Conservation (phyloP, 2,113 vertebrate genomes). For the Macheiramphus alcinus region DNA sequence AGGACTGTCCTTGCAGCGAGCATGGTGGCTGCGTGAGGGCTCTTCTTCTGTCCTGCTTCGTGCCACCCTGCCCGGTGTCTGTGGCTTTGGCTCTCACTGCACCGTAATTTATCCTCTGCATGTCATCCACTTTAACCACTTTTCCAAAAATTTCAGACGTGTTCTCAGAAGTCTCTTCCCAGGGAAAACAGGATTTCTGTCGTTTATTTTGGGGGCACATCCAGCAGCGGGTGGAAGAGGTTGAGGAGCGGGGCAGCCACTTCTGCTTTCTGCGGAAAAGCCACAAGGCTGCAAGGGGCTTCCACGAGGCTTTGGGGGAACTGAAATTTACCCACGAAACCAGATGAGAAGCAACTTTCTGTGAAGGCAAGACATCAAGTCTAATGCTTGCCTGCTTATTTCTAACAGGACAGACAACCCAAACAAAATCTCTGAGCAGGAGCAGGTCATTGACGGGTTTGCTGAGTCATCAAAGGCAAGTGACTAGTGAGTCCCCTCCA, state of each 20-base stretch:
- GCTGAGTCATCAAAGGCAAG: not conserved
- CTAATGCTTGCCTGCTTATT: not conserved
- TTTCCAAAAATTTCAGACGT: accelerated
- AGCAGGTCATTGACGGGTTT: not conserved
- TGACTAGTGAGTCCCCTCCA: not conserved
- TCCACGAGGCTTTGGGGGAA: not conserved
- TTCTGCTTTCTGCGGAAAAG: not conserved
- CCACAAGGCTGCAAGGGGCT: accelerated
- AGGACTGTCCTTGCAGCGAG: not conserved
- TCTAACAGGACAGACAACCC: not conserved
- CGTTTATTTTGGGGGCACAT: accelerated
- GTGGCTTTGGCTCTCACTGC: accelerated
- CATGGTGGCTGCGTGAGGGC: not conserved
- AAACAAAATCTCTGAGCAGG: not conserved
- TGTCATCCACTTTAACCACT: not conserved
- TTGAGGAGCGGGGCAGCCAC: accelerated
- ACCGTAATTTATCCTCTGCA: not conserved
- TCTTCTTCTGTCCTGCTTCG: not conserved
- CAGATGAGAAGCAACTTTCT: not conserved
- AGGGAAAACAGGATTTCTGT: not conserved
- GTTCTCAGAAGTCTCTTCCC: not conserved
- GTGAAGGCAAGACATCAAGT: too few relatives aligned
- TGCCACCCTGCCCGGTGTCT: accelerated
- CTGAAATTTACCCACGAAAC: not conserved
- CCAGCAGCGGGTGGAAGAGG: accelerated